These are phyloP conservation scores for Aspidoscelis tigris DNA, from an alignment of 2,113 vertebrate genomes.

Conservation along the genomic window DNA sequence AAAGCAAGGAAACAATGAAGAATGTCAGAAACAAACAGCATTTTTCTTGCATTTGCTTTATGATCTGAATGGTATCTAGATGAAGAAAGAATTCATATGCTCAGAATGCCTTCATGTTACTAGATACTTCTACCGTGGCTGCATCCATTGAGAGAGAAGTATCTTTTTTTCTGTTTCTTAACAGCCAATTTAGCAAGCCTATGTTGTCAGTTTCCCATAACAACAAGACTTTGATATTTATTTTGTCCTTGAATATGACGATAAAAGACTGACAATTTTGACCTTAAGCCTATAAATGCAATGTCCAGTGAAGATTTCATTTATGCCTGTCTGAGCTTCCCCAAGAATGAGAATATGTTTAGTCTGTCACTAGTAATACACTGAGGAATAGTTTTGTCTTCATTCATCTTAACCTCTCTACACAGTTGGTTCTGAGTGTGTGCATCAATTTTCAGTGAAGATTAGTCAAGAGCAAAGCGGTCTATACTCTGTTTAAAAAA, in stretches of 20 bases:
- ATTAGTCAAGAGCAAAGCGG: slow-evolving; percentile 20
- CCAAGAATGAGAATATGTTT: slow-evolving; percentile 32
- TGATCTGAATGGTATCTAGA: background rate
- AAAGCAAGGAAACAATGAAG: background rate
- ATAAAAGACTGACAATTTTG: slow-evolving; percentile 55
- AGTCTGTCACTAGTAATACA: slow-evolving; percentile 49
- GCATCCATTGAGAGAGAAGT: background rate
- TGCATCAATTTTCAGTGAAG: slow-evolving; percentile 30
- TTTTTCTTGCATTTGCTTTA: background rate
- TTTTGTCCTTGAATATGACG: slow-evolving; percentile 48
- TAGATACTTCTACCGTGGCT: background rate
- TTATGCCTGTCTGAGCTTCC: slow-evolving; percentile 50
- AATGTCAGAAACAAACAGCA: background rate
- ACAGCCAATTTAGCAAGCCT: slow-evolving; percentile 34
- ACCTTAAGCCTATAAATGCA: slow-evolving; percentile 42
- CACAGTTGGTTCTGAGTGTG: slow-evolving; percentile 40
- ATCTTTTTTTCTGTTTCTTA: background rate
- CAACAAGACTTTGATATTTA: background rate
- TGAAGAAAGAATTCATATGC: background rate
- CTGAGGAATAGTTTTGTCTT: slow-evolving; percentile 41
- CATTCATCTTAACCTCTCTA: slow-evolving; percentile 53
- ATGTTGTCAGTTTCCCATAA: background rate
- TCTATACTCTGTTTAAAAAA: background rate
- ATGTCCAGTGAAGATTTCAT: slow-evolving; percentile 49
- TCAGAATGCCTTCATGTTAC: slow-evolving; percentile 1